phyloP scores from a whole-genome alignment of 2,113 vertebrate genomes.

The Electrona antarctica region DNA sequence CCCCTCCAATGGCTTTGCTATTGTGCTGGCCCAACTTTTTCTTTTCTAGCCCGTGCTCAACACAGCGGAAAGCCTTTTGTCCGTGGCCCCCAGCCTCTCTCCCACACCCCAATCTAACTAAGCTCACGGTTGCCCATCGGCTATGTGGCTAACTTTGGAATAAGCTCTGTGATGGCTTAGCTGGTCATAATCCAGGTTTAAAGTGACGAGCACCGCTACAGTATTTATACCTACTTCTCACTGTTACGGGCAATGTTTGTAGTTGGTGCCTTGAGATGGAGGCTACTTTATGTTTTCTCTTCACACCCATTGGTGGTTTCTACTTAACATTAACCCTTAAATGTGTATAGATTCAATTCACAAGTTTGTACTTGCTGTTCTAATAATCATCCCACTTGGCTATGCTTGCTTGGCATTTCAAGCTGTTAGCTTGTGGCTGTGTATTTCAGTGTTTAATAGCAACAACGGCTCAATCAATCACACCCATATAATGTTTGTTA shows the following conservation, averaged over 20 bases:
- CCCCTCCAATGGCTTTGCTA: conserved; percentile 13
- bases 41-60: conserved; percentile 44
- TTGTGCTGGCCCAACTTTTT: conserved; percentile 50
- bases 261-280: background rate
- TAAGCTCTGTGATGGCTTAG: conserved; percentile 72
- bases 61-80: conserved; percentile 57
- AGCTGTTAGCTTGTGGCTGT: background rate
- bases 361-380: background rate
- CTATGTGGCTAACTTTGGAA: conserved; percentile 76
- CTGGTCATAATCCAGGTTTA: conserved; percentile 77
- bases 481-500: conserved; percentile 1
- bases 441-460: background rate
- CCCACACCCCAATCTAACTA: conserved; percentile 25
- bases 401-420: background rate
- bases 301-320: too few species aligned
- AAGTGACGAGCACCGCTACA: conserved; percentile 61
- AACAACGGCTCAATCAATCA: conserved; percentile 6
- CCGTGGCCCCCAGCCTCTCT: conserved; percentile 20
- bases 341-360: too few species aligned
- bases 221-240: conserved; percentile 74
- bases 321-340: too few species aligned
- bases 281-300: too few species aligned
- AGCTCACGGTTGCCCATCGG: conserved; percentile 65
- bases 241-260: conserved; percentile 41
- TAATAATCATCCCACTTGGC: background rate